These are phyloP conservation scores for Rhodinocichla rosea DNA, from an alignment of 2,113 vertebrate species.

Conservation along the genomic window DNA sequence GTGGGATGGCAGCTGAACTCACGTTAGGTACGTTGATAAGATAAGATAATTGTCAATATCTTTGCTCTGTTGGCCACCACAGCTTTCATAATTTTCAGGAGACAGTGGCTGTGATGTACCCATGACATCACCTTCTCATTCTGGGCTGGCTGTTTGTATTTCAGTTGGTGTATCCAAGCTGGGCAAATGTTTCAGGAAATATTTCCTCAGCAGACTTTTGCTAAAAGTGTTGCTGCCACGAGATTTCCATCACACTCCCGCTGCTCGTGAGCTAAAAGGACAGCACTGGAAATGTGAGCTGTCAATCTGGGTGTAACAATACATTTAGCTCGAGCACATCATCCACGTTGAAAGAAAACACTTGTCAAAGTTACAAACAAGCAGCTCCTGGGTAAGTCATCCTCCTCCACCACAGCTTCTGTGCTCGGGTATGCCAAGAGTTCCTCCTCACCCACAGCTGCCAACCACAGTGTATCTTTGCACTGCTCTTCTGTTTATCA, in stretches of 20 bases:
- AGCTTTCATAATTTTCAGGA: neutral
- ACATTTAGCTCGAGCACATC: neutral
- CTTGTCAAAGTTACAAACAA: slow-evolving; percentile 22
- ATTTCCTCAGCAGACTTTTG: neutral
- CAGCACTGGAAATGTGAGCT: neutral
- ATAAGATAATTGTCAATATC: neutral
- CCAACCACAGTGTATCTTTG: slow-evolving; percentile 32
- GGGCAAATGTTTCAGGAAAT: neutral
- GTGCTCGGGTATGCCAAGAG: neutral
- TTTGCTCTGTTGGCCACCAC: neutral
- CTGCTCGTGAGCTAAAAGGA: neutral
- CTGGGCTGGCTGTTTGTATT: neutral
- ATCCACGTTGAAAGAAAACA: neutral
- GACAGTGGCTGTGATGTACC: accelerated
- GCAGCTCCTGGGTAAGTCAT: slow-evolving; percentile 12
- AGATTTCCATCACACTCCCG: neutral
- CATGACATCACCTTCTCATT: neutral
- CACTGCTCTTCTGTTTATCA: neutral
- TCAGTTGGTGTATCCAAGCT: neutral
- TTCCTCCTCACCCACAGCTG: slow-evolving; percentile 21
- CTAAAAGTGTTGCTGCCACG: neutral
- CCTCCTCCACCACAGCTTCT: neutral
- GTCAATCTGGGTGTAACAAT: neutral
- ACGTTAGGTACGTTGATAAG: accelerated
- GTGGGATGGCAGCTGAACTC: neutral